Evolutionary conservation across 2,113 vertebrate genomes (phyloP).

Genomic region (Sinocyclocheilus anophthalmus): DNA sequence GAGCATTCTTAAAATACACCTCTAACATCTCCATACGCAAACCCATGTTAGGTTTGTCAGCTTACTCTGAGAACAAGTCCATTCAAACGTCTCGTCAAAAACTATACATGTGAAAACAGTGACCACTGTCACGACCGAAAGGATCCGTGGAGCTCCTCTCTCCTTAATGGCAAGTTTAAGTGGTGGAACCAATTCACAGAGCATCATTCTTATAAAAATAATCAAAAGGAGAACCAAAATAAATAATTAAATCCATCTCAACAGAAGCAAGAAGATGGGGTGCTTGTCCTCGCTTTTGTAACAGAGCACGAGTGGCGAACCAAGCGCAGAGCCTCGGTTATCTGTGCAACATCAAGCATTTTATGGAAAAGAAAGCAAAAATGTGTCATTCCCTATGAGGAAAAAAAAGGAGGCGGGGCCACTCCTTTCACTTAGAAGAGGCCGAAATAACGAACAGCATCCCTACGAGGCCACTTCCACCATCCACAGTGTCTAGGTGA

Average conservation of each 20-base stretch:
- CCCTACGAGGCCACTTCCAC: constrained; percentile 7
- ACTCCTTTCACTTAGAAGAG: not conserved
- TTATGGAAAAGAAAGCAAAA: constrained; percentile 15
- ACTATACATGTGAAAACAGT: constrained; percentile 18
- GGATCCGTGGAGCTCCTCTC: not conserved
- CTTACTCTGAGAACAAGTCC: constrained; percentile 27
- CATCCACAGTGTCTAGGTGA: constrained; percentile 23
- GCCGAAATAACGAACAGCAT: not conserved
- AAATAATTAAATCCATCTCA: constrained; percentile 21
- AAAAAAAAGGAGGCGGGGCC: not conserved
- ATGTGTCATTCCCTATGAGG: not conserved
- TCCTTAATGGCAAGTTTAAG: not conserved
- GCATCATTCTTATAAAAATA: not conserved
- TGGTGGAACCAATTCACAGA: constrained; percentile 31
- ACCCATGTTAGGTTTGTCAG: constrained; percentile 13
- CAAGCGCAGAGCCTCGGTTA: constrained; percentile 19
- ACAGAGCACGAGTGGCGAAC: constrained; percentile 32
- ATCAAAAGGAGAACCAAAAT: not conserved
- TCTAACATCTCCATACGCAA: constrained; percentile 60
- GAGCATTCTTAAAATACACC: constrained; percentile 58
- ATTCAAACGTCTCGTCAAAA: constrained; percentile 33
- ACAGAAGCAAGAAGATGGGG: constrained; percentile 1
- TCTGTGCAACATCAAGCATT: constrained; percentile 30
- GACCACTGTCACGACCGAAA: not conserved
- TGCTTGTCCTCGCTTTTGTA: constrained; percentile 26